Base-by-base conservation (phyloP, 2,113 vertebrate species). In the Harpagus bidentatus region DNA sequence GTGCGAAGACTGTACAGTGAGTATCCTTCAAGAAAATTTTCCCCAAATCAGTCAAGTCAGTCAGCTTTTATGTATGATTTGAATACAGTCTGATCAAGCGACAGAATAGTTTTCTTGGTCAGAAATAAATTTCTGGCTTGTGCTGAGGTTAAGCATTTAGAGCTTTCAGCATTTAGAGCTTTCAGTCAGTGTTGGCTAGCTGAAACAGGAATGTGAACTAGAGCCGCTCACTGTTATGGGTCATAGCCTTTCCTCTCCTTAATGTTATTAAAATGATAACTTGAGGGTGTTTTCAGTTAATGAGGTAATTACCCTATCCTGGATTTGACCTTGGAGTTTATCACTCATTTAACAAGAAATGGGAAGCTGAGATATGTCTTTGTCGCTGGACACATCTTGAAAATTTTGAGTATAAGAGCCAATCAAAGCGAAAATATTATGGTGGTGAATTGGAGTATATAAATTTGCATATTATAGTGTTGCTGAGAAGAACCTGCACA, bases 241-340 rank as follows among this genome's bases (percentile, higher is more conserved):
- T 94, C 77, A n/a, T 22, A 89, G 86, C 83, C 47, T 89, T 95
- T 89, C 45, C 55, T 62, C 61, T 94, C 73, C 70, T 82, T 89
- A 91, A 85, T 80, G 48, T 48, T 72, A 45, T 55, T 95, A 85
- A 65, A 93, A 50, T 59, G 36, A 77, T 65, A 95, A 94, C 77
- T 87, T 10, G 11, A 91, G 80, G 76, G 31, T 71, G 36, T 34
- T 92, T 79, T 32, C 77, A 76, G 42, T 94, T 96, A 97, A 95
- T 90, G 81, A 94, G 81, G 73, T 93, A 91, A 97, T 97, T 96
- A 94, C 43, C 56, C 56, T 42, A 42, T 59, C 31, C 66, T 58
- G 78, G 40, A 16, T 56, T 56, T 96, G 91, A 96, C 95, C 94
- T 97, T 91, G 94, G 77, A 85, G 65, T 89, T 89, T 94, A 94